Evolutionary conservation across 2,113 vertebrate genomes (phyloP).

Genomic region (Tapirus terrestris): DNA sequence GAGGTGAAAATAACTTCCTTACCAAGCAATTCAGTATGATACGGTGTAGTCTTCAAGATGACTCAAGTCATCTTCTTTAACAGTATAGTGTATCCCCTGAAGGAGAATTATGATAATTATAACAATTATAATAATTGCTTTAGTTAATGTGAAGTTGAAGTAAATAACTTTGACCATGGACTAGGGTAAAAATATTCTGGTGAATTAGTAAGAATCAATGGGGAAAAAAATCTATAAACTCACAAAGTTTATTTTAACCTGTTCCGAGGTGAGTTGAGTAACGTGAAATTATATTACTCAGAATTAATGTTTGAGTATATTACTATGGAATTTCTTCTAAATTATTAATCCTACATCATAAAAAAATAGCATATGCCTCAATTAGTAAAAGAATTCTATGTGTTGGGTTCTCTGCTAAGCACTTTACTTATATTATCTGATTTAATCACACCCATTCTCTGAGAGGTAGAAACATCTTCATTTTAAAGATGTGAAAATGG

Average conservation of each 20-base stretch:
- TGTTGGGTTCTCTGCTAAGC: background rate
- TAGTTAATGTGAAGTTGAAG: constrained; percentile 45
- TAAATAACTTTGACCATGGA: background rate
- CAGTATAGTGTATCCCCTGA: background rate
- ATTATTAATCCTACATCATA: background rate
- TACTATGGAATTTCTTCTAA: constrained; percentile 17
- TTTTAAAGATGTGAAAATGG: constrained; percentile 36
- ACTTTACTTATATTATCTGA: background rate
- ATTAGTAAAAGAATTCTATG: background rate
- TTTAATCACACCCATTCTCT: background rate
- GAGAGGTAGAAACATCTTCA: constrained; percentile 2
- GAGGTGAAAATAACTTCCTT: constrained; percentile 20
- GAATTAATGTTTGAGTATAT: background rate
- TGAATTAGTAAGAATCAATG: background rate
- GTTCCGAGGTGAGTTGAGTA: background rate
- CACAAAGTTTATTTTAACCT: background rate
- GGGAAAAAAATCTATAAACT: background rate
- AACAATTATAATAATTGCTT: background rate
- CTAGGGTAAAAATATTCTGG: background rate
- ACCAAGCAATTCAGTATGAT: background rate
- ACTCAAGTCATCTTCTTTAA: background rate
- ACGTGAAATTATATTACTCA: background rate
- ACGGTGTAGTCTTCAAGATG: background rate
- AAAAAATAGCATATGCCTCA: background rate
- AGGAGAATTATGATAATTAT: background rate